A percentile compares a stretch with the other conserved stretches of the same genome.
phyloP scores from a whole-genome alignment of 2,797 vertebrate species.

The Premnoplex brunnescens region DNA sequence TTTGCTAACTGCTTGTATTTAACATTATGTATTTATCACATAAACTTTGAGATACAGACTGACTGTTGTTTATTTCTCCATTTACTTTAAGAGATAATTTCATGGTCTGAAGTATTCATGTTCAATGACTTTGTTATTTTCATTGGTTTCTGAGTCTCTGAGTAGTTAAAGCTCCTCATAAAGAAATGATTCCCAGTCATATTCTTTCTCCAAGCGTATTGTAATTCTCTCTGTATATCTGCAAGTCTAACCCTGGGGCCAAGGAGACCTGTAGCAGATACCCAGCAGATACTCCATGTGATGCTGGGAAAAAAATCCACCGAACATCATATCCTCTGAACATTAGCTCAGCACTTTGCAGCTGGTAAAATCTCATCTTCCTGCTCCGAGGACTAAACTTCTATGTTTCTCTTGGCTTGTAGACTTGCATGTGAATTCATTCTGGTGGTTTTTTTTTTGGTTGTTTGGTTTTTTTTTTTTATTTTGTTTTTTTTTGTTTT shows the following conservation, averaged over 20 bases:
- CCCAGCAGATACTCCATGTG: not conserved
- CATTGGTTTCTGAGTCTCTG: not conserved
- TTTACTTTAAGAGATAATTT: not conserved
- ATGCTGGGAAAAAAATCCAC: not conserved
- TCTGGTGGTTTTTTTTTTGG: not conserved
- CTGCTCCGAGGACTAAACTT: not conserved
- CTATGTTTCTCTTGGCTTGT: conserved; percentile 12
- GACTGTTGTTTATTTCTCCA: not conserved
- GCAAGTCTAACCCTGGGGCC: not conserved
- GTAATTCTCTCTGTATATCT: not conserved
- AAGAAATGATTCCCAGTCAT: not conserved
- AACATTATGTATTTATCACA: not conserved
- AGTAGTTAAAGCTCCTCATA: not conserved
- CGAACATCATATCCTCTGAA: not conserved
- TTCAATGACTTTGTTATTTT: not conserved
- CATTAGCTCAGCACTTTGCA: conserved; percentile 10
- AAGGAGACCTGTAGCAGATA: not conserved
- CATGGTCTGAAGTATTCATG: not conserved
- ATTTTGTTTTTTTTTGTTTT: no score
- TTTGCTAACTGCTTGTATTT: not conserved
- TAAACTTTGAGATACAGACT: not conserved
- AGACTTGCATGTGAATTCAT: not conserved
- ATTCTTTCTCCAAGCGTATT: not conserved
- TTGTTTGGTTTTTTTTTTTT: no score
- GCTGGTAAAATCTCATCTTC: conserved; percentile 24